Percentiles rank a stretch among this genome's conserved stretches.
Conservation (phyloP, 2,797 vertebrate species). For the Acridotheres tristis region DNA sequence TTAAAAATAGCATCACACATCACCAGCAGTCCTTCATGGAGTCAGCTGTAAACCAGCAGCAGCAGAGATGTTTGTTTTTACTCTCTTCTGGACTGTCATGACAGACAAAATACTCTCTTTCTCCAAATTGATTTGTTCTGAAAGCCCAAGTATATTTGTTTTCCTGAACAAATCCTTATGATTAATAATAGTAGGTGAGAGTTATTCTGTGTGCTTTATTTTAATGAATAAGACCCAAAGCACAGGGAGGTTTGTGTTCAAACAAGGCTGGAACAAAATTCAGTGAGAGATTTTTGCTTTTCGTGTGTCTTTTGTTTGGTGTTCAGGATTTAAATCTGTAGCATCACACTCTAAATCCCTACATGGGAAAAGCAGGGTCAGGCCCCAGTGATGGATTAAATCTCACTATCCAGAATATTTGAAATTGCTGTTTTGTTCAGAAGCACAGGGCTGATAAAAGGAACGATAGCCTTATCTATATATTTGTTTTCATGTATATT, state of each 20-base stretch:
- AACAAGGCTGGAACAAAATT: conserved; percentile 20
- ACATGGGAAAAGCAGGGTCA: not conserved
- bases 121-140: conserved; percentile 50
- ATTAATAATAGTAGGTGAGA: conserved; percentile 53
- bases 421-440: not conserved
- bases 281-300: conserved; percentile 25
- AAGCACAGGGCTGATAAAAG: not conserved
- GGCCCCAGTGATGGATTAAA: conserved; percentile 9
- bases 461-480: not conserved
- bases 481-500: conserved; percentile 38
- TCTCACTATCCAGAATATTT: not conserved
- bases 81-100: conserved; percentile 42
- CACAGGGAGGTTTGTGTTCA: conserved; percentile 28
- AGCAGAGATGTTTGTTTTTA: conserved; percentile 50
- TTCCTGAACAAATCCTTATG: conserved; percentile 44
- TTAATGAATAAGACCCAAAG: conserved; percentile 43
- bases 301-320: conserved; percentile 20
- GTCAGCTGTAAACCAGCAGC: conserved; percentile 10
- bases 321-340: not conserved
- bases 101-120: conserved; percentile 48
- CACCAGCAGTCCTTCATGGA: not conserved
- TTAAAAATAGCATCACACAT: conserved; percentile 55
- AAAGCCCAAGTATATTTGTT: conserved; percentile 52
- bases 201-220: conserved; percentile 52
- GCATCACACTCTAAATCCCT: not conserved